phyloP scores from a whole-genome alignment of 2,888 invertebrate species.

The Taphrorychus bicolor region DNA sequence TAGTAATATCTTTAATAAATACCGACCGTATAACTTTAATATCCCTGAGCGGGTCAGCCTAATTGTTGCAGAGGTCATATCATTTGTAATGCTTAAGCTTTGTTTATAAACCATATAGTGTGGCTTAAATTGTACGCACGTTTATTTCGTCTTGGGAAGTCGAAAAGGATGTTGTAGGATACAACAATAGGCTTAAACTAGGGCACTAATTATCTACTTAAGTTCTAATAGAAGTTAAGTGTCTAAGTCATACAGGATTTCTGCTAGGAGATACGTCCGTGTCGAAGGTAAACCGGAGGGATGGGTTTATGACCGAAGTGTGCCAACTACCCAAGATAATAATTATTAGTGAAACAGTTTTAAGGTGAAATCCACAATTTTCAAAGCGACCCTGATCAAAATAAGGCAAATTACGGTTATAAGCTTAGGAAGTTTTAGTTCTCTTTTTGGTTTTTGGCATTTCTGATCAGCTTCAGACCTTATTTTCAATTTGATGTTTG shows the following conservation, averaged over 20 bases:
- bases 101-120: constrained; percentile 58
- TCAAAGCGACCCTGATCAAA: too few species aligned
- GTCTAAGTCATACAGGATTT: constrained; percentile 11
- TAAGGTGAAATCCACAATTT: too few species aligned
- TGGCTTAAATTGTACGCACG: constrained; percentile 54
- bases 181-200: constrained; percentile 37
- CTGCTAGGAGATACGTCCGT: neutral
- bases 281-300: neutral
- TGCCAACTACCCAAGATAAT: too few species aligned
- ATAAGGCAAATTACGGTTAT: too few species aligned
- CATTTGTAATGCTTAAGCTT: constrained; percentile 60
- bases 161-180: constrained; percentile 41
- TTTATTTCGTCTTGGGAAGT: constrained; percentile 39
- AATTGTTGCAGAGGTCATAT: constrained; percentile 62
- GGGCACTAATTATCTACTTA: constrained; percentile 43
- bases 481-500: too few species aligned
- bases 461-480: too few species aligned
- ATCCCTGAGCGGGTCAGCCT: constrained; percentile 55
- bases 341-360: too few species aligned
- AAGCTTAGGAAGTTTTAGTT: too few species aligned
- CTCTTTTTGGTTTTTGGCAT: too few species aligned
- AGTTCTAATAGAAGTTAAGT: constrained; percentile 32
- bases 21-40: neutral
- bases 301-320: too few species aligned
- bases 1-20: neutral